Evolutionary conservation across 2,888 invertebrate genomes (phyloP), one percentile per base, ranked within the genome.

Genomic region (Lasioglossum zephyrum): DNA sequence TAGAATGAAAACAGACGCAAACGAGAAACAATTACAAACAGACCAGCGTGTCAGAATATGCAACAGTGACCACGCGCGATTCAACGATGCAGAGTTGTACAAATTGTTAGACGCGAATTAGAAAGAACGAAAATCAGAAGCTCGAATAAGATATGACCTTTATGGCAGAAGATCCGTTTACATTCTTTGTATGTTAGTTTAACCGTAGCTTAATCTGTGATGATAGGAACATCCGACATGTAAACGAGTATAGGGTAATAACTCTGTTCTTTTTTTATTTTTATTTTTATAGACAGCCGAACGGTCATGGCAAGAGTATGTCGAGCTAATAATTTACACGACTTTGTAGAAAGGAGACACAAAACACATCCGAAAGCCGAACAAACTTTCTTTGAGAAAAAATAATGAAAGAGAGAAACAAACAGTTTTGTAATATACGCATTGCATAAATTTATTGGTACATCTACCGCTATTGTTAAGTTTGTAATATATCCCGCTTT

Each of bases 351-450:
- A 73, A 36, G 31, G 31, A 73, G 47, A 26, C 18, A 53, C 22
- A 49, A 53, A 13, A 49, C 73, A 22, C 22, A 73, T 73, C 31
- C 36, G 49, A 36, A 60, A 77, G 81, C 79, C 84, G 70, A 70
- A 88, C 81, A 76, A 84, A 89, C 79, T 86, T 87, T 90, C 87
- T 87, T 87, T 81, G 0, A 39, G 0, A 88, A 85, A 72, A 78
- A 77, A 70, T 3, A 41, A 36, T 4, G 57, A 75, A 77, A 79
- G 47, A 66, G n/a, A 31, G 53, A 74, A 60, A 69, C 36, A 86
- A 86, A 90, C 84, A 77, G 88, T 91, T 89, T 93, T 92, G 91
- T 92, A 93, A 92, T 90, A 93, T 92, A 92, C 85, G 87, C 86
- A 91, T 91, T 90, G 90, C 91, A 92, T 92, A 90, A 90, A 92